phyloP scores from a whole-genome alignment of 2,888 invertebrate species.

The Gordius sp. region DNA sequence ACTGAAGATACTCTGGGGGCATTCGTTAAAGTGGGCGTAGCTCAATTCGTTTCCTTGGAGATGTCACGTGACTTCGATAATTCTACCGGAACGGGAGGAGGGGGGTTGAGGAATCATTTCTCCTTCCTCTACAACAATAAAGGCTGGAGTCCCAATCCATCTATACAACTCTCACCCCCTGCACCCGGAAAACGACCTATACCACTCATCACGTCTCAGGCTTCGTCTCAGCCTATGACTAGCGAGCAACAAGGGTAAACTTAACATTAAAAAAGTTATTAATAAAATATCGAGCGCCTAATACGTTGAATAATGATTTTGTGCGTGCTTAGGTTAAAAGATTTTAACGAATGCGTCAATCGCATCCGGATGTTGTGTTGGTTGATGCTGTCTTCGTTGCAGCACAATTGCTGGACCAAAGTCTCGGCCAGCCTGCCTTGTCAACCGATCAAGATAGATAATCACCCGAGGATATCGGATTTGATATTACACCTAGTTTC shows the following conservation, averaged over 20 bases:
- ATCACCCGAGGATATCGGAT: constrained; percentile 80
- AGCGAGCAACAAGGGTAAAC: no score
- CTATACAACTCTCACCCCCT: no score
- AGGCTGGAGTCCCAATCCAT: no score
- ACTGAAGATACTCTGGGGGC: no score
- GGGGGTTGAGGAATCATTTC: background rate
- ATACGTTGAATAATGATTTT: no score
- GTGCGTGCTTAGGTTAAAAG: constrained; percentile 44
- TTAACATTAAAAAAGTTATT: no score
- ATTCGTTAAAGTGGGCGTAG: constrained; percentile 73
- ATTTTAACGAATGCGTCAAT: constrained; percentile 65
- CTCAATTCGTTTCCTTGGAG: constrained; percentile 55
- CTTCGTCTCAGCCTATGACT: no score
- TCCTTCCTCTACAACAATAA: background rate
- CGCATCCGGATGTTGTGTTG: constrained; percentile 80
- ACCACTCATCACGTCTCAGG: no score
- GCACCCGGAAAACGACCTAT: no score
- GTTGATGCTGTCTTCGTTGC: constrained; percentile 72
- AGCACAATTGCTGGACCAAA: constrained; percentile 27
- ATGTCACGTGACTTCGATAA: constrained; percentile 52
- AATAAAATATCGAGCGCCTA: no score
- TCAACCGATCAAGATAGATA: constrained; percentile 76
- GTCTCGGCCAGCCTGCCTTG: constrained; percentile 24
- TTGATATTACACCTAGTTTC: constrained; percentile 84
- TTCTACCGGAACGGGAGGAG: constrained; percentile 44